Evolutionary conservation across 2,113 vertebrate species (phyloP), one percentile per base, ranked within the genome.

Genomic region (Hydrolagus affinis): DNA sequence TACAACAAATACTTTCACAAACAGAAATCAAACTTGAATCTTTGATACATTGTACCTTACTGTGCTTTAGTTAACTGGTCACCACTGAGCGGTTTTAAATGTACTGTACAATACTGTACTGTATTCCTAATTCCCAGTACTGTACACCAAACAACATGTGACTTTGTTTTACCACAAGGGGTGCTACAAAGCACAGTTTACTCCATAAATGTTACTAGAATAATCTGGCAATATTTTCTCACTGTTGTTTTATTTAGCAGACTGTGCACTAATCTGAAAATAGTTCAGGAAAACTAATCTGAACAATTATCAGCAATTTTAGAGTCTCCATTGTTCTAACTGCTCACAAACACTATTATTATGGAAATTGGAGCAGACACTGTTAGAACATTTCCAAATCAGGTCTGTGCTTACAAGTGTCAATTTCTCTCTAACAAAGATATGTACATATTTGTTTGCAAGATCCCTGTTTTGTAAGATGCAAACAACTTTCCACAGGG

Each of bases 241-340:
- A 75, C 8, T 56, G 17, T 75, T 30, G 30, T 56, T 32, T 56
- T 75, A 75, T 75, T 75, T 19, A 56, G 19, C n/a, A 19, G 21
- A 15, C 56, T n/a, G n/a, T 11, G 12, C 56, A 57, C 4, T 23
- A 77, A 77, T 77, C 59, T 77, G 19, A n/a, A 77, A 77, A 59
- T 23, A 59, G 75, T 59, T 60, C 75, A n/a, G 75, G n/a, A 23
- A 77, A n/a, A 21, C 75, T 23, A 57, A 59, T 76, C 19, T 23
- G n/a, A 57, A 57, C n/a, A 59, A 77, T 76, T 57, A 59, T 75
- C 73, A 75, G 56, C 32, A 75, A 75, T 75, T 75, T 77, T 59
- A 23, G 75, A 77, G 75, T 12, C 30, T 77, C 23, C 56, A 57
- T 77, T 10, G 57, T 77, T 57, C 44, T 59, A 77, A 23, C n/a